Conservation (phyloP, 2,113 vertebrate genomes). For the Gnathochromis pfefferi region DNA sequence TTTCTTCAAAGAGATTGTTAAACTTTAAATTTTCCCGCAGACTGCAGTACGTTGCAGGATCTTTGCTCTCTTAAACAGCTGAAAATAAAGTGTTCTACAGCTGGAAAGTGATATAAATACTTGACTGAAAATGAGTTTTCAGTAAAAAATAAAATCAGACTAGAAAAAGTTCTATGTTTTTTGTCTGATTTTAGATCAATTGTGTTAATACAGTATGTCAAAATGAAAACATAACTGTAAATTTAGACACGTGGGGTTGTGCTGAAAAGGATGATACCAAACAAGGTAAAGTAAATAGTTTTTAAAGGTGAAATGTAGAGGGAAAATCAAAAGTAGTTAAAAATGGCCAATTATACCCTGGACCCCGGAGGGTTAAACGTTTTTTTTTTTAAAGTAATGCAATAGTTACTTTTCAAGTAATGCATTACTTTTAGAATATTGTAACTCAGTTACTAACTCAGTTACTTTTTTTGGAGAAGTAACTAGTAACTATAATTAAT, state of each 20-base stretch:
- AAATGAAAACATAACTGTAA: too few relatives aligned
- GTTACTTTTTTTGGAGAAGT: not conserved
- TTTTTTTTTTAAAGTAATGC: not conserved
- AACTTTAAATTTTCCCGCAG: not conserved
- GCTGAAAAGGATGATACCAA: too few relatives aligned
- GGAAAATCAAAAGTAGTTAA: not conserved
- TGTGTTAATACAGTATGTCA: too few relatives aligned
- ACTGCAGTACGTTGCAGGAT: not conserved
- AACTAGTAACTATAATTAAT: not conserved
- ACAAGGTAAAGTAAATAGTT: too few relatives aligned
- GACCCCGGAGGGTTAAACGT: not conserved
- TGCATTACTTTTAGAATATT: not conserved
- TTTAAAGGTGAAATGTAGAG: not conserved
- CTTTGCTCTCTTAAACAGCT: not conserved
- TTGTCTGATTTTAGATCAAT: not conserved
- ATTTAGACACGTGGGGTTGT: too few relatives aligned
- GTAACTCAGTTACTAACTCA: not conserved
- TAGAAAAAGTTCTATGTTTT: too few relatives aligned
- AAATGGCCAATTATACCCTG: not conserved
- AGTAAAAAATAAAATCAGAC: too few relatives aligned
- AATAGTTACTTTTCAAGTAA: not conserved
- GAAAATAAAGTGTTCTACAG: not conserved
- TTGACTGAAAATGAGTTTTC: not conserved
- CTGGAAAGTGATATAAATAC: not conserved
- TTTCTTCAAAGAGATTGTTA: not conserved